Percentiles rank a stretch among this genome's conserved stretches.
phyloP scores from a whole-genome alignment of 2,113 vertebrate genomes.

The Casuarius casuarius region DNA sequence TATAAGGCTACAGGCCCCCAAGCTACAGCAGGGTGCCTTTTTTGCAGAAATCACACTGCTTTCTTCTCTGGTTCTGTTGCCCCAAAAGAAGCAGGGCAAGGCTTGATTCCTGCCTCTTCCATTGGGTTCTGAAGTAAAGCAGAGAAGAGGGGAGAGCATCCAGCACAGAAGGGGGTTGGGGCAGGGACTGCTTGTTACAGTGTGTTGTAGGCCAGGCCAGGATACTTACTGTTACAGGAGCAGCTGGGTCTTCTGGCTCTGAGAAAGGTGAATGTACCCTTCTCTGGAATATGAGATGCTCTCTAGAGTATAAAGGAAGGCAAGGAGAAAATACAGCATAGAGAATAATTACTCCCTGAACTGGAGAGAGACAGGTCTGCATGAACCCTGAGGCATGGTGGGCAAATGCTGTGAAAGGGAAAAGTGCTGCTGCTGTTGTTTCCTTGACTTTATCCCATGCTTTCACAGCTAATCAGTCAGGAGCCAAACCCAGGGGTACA shows the following conservation, averaged over 20 bases:
- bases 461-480: constrained; percentile 90
- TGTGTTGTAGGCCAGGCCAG: neutral
- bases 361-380: neutral
- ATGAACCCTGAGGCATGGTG: neutral
- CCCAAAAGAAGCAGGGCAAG: neutral
- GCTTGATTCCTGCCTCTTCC: neutral
- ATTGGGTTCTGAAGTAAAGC: neutral
- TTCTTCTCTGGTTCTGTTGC: neutral
- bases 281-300: neutral
- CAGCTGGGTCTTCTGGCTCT: neutral
- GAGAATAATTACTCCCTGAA: neutral
- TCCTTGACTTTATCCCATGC: neutral
- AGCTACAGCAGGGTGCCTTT: neutral
- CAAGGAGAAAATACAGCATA: neutral
- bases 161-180: neutral
- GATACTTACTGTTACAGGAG: neutral
- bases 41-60: neutral
- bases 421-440: neutral
- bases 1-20: neutral
- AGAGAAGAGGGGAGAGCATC: neutral
- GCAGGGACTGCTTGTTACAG: neutral
- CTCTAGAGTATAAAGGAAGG: neutral
- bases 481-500: constrained; percentile 88
- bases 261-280: neutral
- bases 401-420: neutral